Percentiles rank a stretch among this genome's conserved stretches.
Evolutionary conservation across 2,888 invertebrate species (phyloP).

Genomic region (Junonia oenone): DNA sequence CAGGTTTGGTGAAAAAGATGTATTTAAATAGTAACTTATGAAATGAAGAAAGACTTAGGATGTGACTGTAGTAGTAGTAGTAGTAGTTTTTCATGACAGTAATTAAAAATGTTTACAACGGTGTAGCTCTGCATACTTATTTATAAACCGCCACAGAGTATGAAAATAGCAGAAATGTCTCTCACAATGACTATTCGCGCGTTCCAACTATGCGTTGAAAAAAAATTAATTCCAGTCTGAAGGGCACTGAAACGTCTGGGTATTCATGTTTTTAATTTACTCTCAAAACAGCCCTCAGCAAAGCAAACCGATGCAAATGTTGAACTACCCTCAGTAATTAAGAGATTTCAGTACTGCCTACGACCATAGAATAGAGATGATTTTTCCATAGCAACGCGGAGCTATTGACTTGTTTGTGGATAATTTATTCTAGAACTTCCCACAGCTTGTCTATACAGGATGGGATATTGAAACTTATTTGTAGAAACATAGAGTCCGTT

Average conservation of each 20-base stretch:
- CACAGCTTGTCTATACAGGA: background rate
- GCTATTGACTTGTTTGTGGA: background rate
- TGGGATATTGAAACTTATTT: background rate
- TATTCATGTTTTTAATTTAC: constrained; percentile 19
- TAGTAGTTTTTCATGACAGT: background rate
- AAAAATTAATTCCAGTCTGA: constrained; percentile 24
- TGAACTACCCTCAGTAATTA: constrained; percentile 9
- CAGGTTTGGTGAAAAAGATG: no score
- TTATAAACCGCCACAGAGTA: no score
- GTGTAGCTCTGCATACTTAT: no score
- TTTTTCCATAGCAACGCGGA: background rate
- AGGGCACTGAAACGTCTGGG: constrained; percentile 14
- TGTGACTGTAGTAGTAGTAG: background rate
- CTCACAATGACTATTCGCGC: background rate
- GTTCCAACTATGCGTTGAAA: background rate
- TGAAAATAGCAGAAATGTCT: background rate
- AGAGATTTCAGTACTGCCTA: background rate
- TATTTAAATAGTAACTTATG: no score
- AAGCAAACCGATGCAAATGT: constrained; percentile 20
- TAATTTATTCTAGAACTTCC: constrained; percentile 2
- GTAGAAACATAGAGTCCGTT: background rate
- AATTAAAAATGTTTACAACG: no score
- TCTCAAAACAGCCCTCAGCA: constrained; percentile 11
- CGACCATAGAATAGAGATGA: background rate
- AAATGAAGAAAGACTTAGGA: no score